A percentile compares a stretch with the other conserved stretches of the same genome.
These are phyloP conservation scores for Lordiphosa collinella DNA, from an alignment of 1,140 invertebrate genomes.

Conservation along the genomic window DNA sequence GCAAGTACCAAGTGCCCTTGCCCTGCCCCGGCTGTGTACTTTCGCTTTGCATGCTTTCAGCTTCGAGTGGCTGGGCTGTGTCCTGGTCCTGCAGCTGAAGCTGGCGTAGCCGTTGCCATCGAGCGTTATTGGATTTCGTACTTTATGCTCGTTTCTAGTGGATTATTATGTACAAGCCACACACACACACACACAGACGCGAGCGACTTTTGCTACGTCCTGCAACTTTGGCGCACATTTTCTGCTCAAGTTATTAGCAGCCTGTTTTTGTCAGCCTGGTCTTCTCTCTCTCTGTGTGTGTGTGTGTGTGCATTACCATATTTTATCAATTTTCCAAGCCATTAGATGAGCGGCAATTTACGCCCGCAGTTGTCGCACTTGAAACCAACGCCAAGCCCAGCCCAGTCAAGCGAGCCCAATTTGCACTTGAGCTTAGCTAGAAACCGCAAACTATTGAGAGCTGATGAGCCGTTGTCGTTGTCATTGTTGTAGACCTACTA, in stretches of 20 bases:
- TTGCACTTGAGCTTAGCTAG: slow-evolving; percentile 64
- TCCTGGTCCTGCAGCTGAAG: slow-evolving; percentile 33
- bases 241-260: slow-evolving; percentile 76
- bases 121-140: slow-evolving; percentile 76
- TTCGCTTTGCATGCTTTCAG: slow-evolving; percentile 74
- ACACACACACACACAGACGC: slow-evolving; percentile 18
- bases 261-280: slow-evolving; percentile 71
- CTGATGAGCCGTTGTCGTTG: slow-evolving; percentile 46
- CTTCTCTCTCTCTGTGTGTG: slow-evolving; percentile 25
- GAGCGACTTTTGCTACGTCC: slow-evolving; percentile 70
- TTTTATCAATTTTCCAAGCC: slow-evolving; percentile 78
- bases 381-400: slow-evolving; percentile 61
- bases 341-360: slow-evolving; percentile 77
- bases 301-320: slow-evolving; percentile 72
- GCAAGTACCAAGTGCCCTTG: slow-evolving; percentile 67
- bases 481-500: slow-evolving; percentile 34
- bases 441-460: slow-evolving; percentile 41
- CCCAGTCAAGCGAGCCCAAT: slow-evolving; percentile 63
- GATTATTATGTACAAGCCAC: slow-evolving; percentile 71
- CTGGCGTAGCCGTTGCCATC: slow-evolving; percentile 65
- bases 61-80: slow-evolving; percentile 41
- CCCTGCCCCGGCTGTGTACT: slow-evolving; percentile 47
- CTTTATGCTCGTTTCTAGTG: slow-evolving; percentile 72
- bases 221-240: slow-evolving; percentile 76
- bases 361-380: slow-evolving; percentile 71